These are phyloP conservation scores for Tragelaphus strepsiceros DNA, from an alignment of 2,113 vertebrate genomes.

Conservation along the genomic window DNA sequence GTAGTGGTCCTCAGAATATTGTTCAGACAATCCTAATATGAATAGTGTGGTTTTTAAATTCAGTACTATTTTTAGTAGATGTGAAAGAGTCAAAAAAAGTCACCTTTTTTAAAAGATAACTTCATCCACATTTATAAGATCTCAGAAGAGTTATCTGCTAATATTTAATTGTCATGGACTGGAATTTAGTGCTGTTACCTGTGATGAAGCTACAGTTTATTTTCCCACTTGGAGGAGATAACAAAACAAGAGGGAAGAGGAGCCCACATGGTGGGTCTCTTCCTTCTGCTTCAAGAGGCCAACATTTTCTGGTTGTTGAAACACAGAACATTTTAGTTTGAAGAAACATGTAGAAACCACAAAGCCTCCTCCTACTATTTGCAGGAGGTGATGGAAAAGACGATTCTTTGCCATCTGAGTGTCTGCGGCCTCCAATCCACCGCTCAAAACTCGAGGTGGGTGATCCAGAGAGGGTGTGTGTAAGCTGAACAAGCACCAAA, in stretches of 20 bases:
- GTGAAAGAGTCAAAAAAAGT: background rate
- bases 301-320: background rate
- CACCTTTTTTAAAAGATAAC: background rate
- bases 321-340: background rate
- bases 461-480: fast-evolving
- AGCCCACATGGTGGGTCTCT: background rate
- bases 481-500: background rate
- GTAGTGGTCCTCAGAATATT: background rate
- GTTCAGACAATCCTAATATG: background rate
- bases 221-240: background rate
- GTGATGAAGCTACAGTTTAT: background rate
- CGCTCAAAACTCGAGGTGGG: background rate
- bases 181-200: background rate
- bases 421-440: background rate
- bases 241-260: background rate
- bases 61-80: background rate
- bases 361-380: background rate
- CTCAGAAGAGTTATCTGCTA: background rate
- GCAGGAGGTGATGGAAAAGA: background rate
- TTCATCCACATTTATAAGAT: background rate
- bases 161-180: background rate
- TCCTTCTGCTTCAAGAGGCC: background rate
- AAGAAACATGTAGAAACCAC: background rate
- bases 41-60: background rate
- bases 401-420: background rate